A percentile compares a stretch with the other conserved stretches of the same genome.
Evolutionary conservation across 2,797 vertebrate species (phyloP).

Genomic region (Gymnothorax javanicus): DNA sequence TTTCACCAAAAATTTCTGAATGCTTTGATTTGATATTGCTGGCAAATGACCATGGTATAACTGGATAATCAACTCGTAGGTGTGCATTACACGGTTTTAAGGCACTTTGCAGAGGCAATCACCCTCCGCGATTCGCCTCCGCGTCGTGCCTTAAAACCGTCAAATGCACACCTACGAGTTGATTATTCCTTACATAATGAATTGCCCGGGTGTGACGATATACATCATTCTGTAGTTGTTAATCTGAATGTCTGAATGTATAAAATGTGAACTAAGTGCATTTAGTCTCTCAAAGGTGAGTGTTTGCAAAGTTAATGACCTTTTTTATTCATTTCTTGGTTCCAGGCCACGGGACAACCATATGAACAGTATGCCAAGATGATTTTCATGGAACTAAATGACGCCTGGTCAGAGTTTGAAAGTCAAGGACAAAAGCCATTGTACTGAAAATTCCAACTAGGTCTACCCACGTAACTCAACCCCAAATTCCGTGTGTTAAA

Average conservation of each 20-base stretch:
- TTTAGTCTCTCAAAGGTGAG: neutral
- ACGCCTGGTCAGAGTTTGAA: constrained; percentile 99
- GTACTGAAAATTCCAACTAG: constrained; percentile 72
- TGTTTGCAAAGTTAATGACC: neutral
- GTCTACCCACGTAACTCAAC: constrained; percentile 16
- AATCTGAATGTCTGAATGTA: neutral
- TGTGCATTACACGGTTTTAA: too few species aligned
- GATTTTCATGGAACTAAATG: constrained; percentile 99
- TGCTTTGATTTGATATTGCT: too few species aligned
- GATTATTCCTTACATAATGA: too few species aligned
- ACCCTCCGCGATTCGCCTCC: too few species aligned
- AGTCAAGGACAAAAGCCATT: constrained; percentile 98
- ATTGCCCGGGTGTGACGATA: neutral
- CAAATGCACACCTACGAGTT: too few species aligned
- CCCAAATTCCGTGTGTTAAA: constrained; percentile 21
- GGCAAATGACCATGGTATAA: too few species aligned
- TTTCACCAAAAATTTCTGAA: too few species aligned
- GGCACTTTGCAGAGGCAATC: too few species aligned
- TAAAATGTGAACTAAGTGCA: neutral
- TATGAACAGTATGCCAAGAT: constrained; percentile 99
- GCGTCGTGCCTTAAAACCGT: too few species aligned
- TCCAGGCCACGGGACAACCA: constrained; percentile 93
- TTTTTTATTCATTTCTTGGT: constrained; percentile 17
- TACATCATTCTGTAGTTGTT: neutral
- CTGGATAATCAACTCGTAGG: too few species aligned